Evolutionary conservation across 1,140 invertebrate genomes (phyloP).

Genomic region (Epicauta chinensis): DNA sequence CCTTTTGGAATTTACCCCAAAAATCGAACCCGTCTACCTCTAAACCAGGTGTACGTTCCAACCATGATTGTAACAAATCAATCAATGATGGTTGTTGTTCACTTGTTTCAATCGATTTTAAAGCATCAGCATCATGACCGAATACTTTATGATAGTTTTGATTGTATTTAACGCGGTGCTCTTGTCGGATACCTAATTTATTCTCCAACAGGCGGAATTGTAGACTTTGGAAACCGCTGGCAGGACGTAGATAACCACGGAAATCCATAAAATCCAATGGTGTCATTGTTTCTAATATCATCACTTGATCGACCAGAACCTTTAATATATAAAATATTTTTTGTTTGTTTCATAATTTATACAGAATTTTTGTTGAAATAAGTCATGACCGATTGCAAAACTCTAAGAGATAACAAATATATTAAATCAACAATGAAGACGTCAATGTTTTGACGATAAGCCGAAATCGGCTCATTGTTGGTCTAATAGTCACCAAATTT

Average conservation of each 20-base stretch:
- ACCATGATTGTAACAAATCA: slow-evolving; percentile 82
- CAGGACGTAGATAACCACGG: slow-evolving; percentile 82
- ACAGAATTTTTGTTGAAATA: too few relatives aligned
- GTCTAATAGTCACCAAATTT: slow-evolving; percentile 19
- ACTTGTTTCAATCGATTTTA: slow-evolving; percentile 67
- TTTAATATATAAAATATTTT: too few relatives aligned
- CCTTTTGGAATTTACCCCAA: slow-evolving; percentile 81
- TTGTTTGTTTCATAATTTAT: too few relatives aligned
- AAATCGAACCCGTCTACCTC: slow-evolving; percentile 82
- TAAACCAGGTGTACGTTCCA: slow-evolving; percentile 90
- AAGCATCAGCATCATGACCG: slow-evolving; percentile 62
- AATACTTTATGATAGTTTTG: slow-evolving; percentile 88
- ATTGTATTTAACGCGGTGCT: slow-evolving; percentile 89
- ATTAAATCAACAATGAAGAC: too few relatives aligned
- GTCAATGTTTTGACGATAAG: too few relatives aligned
- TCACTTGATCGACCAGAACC: slow-evolving; percentile 93
- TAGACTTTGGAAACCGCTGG: slow-evolving; percentile 95
- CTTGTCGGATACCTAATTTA: slow-evolving; percentile 87
- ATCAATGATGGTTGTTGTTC: slow-evolving; percentile 79
- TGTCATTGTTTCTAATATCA: slow-evolving; percentile 97
- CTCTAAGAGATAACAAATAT: too few relatives aligned
- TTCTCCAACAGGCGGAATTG: slow-evolving; percentile 97
- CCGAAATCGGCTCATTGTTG: too few relatives aligned
- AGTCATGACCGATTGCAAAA: too few relatives aligned
- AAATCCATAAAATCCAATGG: slow-evolving; percentile 97